Evolutionary conservation across 2,888 invertebrate genomes (phyloP), one percentile per base, ranked within the genome.

Genomic region (Diarsia rubi): DNA sequence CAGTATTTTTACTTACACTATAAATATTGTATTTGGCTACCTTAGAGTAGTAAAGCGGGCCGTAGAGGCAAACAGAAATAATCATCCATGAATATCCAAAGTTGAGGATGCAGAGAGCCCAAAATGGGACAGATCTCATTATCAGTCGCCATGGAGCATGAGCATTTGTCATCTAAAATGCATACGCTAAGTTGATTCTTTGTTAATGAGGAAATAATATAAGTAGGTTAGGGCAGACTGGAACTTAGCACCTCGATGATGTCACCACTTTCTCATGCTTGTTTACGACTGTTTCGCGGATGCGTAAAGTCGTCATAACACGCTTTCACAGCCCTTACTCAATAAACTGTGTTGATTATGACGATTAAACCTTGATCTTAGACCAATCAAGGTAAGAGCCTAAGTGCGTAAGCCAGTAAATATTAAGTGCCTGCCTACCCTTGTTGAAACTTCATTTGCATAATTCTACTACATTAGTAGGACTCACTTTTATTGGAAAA

Each of bases 41-140:
- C 74, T 89, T 90, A 2, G 92, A 91, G 70, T 96, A 96, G 73
- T 91, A 96, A 19, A 96, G 84, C 5, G 96, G 95, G 31, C 96
- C 96, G 71, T 96, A 93, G 63, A 94, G 89, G 69, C 95, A 94
- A 21, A 96, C 45, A 1, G 96, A 89, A 72, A 94, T 94, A 31
- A 96, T 95, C 91, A 96, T 95, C 96, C 96, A 96, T n/a, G 95
- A 89, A 74, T 96, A 96, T 57, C 96, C 96, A 84, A 95, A 96
- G 81, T 96, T 96, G 52, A 96, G 88, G 60, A 92, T 90, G 69
- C 96, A 95, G 6, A 96, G 86, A 16, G 95, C 91, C 96, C 96
- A 96, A 86, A 96, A 95, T 0, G 95, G 90, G 2, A 90, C 86
- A 1, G 96, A 96, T 84, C 89, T 93, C 21, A 96, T 72, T 74